phyloP scores from a whole-genome alignment of 1,140 invertebrate genomes.

The Pseudomyrmex flavicornis region DNA sequence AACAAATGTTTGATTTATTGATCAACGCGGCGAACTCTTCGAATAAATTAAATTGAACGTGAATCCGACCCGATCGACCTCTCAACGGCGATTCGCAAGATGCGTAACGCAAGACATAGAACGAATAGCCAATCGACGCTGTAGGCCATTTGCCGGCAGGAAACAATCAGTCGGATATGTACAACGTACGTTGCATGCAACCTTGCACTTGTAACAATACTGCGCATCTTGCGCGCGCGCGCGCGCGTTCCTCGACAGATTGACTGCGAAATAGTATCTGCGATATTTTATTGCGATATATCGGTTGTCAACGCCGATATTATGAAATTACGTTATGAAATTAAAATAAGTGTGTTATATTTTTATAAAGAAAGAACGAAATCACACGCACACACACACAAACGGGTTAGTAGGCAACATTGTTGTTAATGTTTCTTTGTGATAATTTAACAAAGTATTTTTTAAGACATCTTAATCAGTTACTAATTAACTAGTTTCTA shows the following conservation, averaged over 20 bases:
- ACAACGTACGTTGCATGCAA: slow-evolving; percentile 64
- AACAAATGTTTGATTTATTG: neutral
- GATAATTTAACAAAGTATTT: too few relatives aligned
- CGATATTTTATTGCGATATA: slow-evolving; percentile 13
- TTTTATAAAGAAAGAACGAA: too few relatives aligned
- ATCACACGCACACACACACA: too few relatives aligned
- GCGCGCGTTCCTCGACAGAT: neutral
- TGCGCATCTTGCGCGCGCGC: slow-evolving; percentile 47
- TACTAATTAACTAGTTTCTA: too few relatives aligned
- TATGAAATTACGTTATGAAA: neutral
- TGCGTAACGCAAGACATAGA: slow-evolving; percentile 17
- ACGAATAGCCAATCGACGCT: slow-evolving; percentile 59
- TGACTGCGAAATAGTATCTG: neutral
- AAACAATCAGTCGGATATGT: slow-evolving; percentile 66
- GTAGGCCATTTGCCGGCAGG: slow-evolving; percentile 41
- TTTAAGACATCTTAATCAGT: too few relatives aligned
- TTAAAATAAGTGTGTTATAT: neutral
- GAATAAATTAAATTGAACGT: neutral
- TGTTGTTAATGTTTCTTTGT: too few relatives aligned
- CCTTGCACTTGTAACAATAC: slow-evolving; percentile 70
- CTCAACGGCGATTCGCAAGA: neutral
- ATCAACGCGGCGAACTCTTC: neutral
- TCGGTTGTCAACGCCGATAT: neutral
- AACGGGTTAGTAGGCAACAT: too few relatives aligned
- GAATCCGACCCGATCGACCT: neutral